A percentile compares a stretch with the other conserved stretches of the same genome.
Conservation (phyloP, 1,140 invertebrate species). For the Homarus americanus region DNA sequence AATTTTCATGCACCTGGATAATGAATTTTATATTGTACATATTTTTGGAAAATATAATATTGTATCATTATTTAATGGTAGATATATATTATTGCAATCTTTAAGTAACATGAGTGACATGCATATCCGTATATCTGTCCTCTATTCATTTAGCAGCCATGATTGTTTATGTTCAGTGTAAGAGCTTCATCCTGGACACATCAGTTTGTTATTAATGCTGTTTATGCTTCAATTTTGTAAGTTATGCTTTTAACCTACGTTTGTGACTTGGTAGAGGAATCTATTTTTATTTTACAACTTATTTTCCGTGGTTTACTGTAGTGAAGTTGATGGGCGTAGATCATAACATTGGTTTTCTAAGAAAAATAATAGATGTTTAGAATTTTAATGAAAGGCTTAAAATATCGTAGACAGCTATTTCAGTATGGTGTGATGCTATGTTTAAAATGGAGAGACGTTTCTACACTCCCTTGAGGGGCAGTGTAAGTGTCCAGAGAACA, state of each 20-base stretch:
- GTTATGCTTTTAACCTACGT: not conserved
- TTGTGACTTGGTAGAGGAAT: not conserved
- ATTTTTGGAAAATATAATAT: too few species aligned
- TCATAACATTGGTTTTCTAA: not conserved
- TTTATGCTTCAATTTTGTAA: not conserved
- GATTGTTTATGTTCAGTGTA: conserved; percentile 31
- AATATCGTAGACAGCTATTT: not conserved
- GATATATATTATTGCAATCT: too few species aligned
- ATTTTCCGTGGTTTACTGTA: too few species aligned
- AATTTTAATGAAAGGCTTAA: not conserved
- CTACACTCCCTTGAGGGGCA: too few species aligned
- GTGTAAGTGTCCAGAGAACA: too few species aligned
- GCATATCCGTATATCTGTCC: not conserved
- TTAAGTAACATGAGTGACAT: too few species aligned
- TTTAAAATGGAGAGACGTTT: too few species aligned
- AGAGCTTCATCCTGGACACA: not conserved
- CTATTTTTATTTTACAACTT: not conserved
- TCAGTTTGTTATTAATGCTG: not conserved
- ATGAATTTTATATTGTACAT: too few species aligned
- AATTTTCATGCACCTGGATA: too few species aligned
- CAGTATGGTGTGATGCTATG: too few species aligned
- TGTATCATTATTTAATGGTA: too few species aligned
- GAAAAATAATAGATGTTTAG: not conserved
- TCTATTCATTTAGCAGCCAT: conserved; percentile 14
- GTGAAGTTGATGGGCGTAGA: too few species aligned